A percentile compares a stretch with the other conserved stretches of the same genome.
These are phyloP conservation scores for Trachops cirrhosus DNA, from an alignment of 2,797 vertebrate species.

Conservation along the genomic window DNA sequence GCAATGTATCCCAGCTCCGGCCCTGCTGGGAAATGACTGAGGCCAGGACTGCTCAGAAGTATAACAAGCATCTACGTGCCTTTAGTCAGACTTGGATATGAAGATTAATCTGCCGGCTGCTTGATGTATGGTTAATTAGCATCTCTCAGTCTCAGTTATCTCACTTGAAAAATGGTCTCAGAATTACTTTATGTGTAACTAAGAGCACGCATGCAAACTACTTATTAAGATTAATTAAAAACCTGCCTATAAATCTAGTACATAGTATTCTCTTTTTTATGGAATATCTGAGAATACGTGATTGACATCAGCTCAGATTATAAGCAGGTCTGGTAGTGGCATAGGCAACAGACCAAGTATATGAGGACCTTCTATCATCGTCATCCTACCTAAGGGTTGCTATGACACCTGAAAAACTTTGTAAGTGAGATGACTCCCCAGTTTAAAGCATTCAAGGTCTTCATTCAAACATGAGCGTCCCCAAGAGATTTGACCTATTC, in stretches of 20 bases:
- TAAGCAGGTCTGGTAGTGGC: not conserved
- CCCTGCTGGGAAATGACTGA: not conserved
- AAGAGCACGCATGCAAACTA: not conserved
- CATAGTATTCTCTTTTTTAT: not conserved
- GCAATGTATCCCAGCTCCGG: not conserved
- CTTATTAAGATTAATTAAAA: not conserved
- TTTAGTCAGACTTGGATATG: not conserved
- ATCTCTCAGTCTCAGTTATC: not conserved
- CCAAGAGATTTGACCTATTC: not conserved
- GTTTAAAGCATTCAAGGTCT: not conserved
- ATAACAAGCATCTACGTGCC: not conserved
- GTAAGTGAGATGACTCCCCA: not conserved
- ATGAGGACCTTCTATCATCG: not conserved
- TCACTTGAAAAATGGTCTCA: slow-evolving; percentile 1
- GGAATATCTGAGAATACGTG: not conserved
- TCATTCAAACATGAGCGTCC: not conserved
- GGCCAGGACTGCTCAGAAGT: not conserved
- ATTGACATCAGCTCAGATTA: not conserved
- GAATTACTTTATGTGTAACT: not conserved
- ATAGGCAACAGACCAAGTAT: not conserved
- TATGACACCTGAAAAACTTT: not conserved
- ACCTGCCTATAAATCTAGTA: not conserved
- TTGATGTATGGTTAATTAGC: not conserved
- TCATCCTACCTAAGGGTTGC: not conserved
- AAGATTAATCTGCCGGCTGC: not conserved